These are phyloP conservation scores for Apodemia mormo DNA, from an alignment of 2,888 invertebrate genomes.

Conservation along the genomic window DNA sequence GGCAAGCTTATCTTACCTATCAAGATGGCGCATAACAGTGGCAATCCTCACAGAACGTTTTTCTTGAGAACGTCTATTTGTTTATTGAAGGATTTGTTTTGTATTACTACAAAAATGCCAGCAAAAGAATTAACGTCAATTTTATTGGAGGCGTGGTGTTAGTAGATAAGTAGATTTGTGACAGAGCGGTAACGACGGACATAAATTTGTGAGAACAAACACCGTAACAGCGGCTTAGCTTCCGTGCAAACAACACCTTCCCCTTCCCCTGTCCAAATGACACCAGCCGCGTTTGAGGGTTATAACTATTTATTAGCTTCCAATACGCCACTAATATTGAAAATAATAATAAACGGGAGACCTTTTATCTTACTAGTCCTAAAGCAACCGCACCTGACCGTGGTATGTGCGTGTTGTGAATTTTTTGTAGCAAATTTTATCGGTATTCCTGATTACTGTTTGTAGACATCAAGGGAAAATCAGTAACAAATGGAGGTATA, in stretches of 20 bases:
- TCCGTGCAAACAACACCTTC: constrained; percentile 73
- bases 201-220: constrained; percentile 75
- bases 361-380: neutral
- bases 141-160: constrained; percentile 71
- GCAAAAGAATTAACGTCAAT: constrained; percentile 25
- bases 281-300: constrained; percentile 58
- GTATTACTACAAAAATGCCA: neutral
- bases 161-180: constrained; percentile 81
- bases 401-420: too few species aligned
- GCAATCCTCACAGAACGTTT: too few species aligned
- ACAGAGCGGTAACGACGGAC: constrained; percentile 68
- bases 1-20: too few species aligned
- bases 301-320: constrained; percentile 58
- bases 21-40: too few species aligned
- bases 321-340: constrained; percentile 47
- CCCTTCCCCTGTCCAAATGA: constrained; percentile 51
- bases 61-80: too few species aligned
- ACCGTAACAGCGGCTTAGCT: constrained; percentile 77
- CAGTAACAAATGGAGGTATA: too few species aligned
- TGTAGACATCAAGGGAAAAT: too few species aligned
- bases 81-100: too few species aligned
- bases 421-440: too few species aligned
- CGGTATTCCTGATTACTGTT: too few species aligned
- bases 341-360: constrained; percentile 22
- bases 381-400: neutral